A percentile compares a stretch with the other conserved stretches of the same genome.
Conservation (phyloP, 2,888 invertebrate genomes). For the Drosophila picticornis region DNA sequence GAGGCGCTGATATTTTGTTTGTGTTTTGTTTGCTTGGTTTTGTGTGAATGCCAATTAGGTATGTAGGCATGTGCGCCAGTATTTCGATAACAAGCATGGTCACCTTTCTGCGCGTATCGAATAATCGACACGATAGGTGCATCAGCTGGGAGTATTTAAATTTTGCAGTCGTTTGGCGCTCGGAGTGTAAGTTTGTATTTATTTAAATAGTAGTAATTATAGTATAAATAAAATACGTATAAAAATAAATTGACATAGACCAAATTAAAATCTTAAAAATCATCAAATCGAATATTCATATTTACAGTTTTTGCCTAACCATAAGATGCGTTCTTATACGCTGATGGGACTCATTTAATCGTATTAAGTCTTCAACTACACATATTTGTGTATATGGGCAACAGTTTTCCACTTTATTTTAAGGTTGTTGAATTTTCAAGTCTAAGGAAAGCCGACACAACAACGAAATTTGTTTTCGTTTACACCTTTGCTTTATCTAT, state of each 20-base stretch:
- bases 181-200: too few species aligned
- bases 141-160: conserved; percentile 9
- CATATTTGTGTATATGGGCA: not conserved
- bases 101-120: conserved; percentile 11
- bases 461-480: conserved; percentile 16
- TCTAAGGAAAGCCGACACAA: not conserved
- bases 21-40: not conserved
- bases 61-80: conserved; percentile 1
- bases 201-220: not conserved
- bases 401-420: conserved; percentile 3
- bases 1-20: conserved; percentile 9
- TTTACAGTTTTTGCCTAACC: not conserved
- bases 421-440: not conserved
- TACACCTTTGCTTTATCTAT: conserved; percentile 18
- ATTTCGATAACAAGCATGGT: conserved; percentile 1
- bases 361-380: not conserved
- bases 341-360: not conserved
- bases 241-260: not conserved
- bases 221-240: not conserved
- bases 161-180: not conserved
- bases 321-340: not conserved
- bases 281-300: not conserved
- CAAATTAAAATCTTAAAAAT: not conserved
- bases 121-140: not conserved
- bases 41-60: conserved; percentile 23